Base-by-base conservation (phyloP, 2,888 invertebrate species). In the Dendrolimus houi region DNA sequence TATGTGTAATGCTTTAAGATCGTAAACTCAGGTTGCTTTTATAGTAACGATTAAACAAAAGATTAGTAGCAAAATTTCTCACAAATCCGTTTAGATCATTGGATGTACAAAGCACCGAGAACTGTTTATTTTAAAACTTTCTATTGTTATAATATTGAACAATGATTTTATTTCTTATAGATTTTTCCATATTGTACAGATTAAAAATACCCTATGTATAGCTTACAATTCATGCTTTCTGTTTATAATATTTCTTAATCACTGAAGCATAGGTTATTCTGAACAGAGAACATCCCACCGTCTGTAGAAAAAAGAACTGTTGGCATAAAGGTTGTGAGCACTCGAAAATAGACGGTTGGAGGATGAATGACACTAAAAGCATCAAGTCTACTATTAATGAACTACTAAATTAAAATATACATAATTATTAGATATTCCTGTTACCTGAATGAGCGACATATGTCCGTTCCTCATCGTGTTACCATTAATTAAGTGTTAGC, bases 401-500 rank as follows among this genome's bases (percentile, higher is more conserved):
- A 40, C 53, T 47, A 53, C 53, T 42, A 53, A 47, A 54, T 53
- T 61, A 58, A 53, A 42, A 59, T 60, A 57, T 65, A 59, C 56
- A 58, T 60, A 66, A 68, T 64, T 67, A 29, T 71, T 71, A 71
- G 65, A 72, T 69, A 75, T 79, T 83, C 79, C 83, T 83, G 87
- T 88, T 88, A 87, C 87, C 86, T 86, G 83, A 87, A 81, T 83
- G 87, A 87, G 83, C 80, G 87, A 83, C 74, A 81, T 77, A 76
- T 77, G 81, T 85, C 83, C 83, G 88, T 87, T 88, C 89, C 89
- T 88, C 85, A 80, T 83, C 77, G 80, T 81, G 90, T 90, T 90
- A 90, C 90, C 90, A 90, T 87, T 89, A 90, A 81, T 79, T 89
- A 86, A 89, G 88, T 81, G 69, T 84, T 87, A 88, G 87, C 64